Conservation (phyloP, 2,113 vertebrate species). For the Alaudala cheleensis region DNA sequence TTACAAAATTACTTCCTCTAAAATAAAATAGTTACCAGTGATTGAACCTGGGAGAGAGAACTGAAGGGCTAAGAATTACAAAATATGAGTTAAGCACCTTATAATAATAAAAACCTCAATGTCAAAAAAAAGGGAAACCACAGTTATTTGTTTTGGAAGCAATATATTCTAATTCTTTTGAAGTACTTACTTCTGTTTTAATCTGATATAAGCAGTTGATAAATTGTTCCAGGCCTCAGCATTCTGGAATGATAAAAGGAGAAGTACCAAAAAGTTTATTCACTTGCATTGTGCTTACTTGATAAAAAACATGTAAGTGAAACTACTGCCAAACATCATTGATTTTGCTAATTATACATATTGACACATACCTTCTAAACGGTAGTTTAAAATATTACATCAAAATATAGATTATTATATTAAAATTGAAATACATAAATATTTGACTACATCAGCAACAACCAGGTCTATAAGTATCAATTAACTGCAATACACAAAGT, state of each 20-base stretch:
- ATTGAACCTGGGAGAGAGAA: background rate
- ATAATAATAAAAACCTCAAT: background rate
- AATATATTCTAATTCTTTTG: background rate
- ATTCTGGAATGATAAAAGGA: constrained; percentile 80
- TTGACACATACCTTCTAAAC: background rate
- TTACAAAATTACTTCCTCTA: background rate
- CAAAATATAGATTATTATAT: background rate
- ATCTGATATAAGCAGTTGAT: constrained; percentile 92
- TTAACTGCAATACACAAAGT: background rate
- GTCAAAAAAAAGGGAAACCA: background rate
- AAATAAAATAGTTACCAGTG: background rate
- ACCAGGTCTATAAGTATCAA: background rate
- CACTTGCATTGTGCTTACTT: background rate
- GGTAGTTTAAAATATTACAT: background rate
- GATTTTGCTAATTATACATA: background rate
- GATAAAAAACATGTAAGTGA: background rate
- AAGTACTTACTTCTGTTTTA: constrained; percentile 91
- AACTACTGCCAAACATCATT: background rate
- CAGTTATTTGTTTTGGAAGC: constrained; percentile 32
- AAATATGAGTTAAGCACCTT: background rate
- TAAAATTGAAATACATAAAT: background rate
- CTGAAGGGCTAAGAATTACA: background rate
- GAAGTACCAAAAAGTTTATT: background rate
- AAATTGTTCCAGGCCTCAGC: constrained; percentile 99
- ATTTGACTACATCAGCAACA: background rate